Base-by-base conservation (phyloP, 2,113 vertebrate species). In the Fukomys damarensis region DNA sequence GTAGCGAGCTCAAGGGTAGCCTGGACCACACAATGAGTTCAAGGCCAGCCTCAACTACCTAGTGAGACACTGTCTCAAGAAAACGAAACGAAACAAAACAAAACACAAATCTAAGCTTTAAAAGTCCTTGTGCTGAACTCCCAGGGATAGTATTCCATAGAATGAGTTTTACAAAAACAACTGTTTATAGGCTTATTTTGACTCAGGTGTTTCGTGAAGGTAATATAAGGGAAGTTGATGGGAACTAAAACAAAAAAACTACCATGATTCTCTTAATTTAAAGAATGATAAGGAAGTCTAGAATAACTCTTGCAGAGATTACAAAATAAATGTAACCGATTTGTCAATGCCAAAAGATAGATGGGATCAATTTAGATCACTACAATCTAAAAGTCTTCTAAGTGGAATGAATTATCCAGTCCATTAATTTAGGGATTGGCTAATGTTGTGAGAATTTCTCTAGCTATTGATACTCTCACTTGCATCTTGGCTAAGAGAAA, bases 401-500 rank as follows among this genome's bases (percentile, higher is more conserved):
- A 98, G 95, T 38, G 66, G 63, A 96, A 95, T 97, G 89, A 98
- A 97, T 98, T 98, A 96, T 41, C 59, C 94, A 89, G 52, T 32
- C 95, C 85, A 97, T 98, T 98, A 97, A 97, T 96, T 98, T 93
- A 96, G 96, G 89, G 93, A 84, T 89, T 94, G 80, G 88, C 95
- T 96, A 95, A 94, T 97, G 58, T 93, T 95, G 86, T 82, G 61
- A 97, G 58, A 92, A 94, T 89, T 56, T 38, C 94, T 90, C 63
- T 88, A 90, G 41, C 97, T 97, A 91, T 94, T 97, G 87, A 94
- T 72, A 96, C 74, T 96, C 56, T 80, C 74, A 49, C 90, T 98
- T 97, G 58, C 79, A 86, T 93, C 9, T n/a, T 81, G 32, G 16
- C 49, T 46, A 96, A 63, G 6, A 68, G 52, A 80, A 94, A 86